These are phyloP conservation scores for Salpingus planirostris DNA, from an alignment of 2,888 invertebrate genomes.

Conservation along the genomic window DNA sequence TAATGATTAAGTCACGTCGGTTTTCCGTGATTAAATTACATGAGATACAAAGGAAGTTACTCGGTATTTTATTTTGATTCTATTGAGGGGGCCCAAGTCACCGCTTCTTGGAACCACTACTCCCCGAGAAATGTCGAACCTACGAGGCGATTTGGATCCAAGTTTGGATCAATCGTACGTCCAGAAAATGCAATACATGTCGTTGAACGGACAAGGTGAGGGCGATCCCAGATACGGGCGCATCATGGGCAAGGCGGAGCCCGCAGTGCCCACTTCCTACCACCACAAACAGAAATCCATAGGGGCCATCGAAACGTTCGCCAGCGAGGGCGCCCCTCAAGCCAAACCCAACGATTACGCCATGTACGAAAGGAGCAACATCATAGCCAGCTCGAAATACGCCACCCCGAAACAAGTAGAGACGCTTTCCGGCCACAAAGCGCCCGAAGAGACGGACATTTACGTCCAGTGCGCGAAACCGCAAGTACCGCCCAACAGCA, in stretches of 20 bases:
- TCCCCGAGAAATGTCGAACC: constrained; percentile 10
- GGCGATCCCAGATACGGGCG: constrained; percentile 37
- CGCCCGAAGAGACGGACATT: constrained; percentile 38
- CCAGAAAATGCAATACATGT: constrained; percentile 35
- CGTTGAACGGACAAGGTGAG: constrained; percentile 28
- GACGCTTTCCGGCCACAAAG: constrained; percentile 43
- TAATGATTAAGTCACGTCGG: too few relatives aligned
- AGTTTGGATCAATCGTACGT: constrained; percentile 30
- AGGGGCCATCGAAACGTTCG: constrained; percentile 59
- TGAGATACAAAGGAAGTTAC: too few relatives aligned
- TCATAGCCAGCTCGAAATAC: constrained; percentile 69
- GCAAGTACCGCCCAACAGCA: constrained; percentile 33
- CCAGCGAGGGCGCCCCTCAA: constrained; percentile 41
- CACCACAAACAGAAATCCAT: constrained; percentile 48
- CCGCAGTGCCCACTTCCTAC: constrained; percentile 21
- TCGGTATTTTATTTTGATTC: too few relatives aligned
- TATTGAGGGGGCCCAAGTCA: too few relatives aligned
- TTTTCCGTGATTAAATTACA: too few relatives aligned
- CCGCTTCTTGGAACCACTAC: too few relatives aligned
- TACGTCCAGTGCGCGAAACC: constrained; percentile 42
- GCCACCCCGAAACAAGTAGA: constrained; percentile 68
- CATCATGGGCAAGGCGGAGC: constrained; percentile 35
- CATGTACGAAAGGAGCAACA: constrained; percentile 62
- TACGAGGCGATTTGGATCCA: constrained; percentile 14
- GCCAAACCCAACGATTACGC: constrained; percentile 42